Percentiles rank a stretch among this genome's conserved stretches.
These are phyloP conservation scores for Luehdorfia chinensis DNA, from an alignment of 1,140 invertebrate genomes.

Conservation along the genomic window DNA sequence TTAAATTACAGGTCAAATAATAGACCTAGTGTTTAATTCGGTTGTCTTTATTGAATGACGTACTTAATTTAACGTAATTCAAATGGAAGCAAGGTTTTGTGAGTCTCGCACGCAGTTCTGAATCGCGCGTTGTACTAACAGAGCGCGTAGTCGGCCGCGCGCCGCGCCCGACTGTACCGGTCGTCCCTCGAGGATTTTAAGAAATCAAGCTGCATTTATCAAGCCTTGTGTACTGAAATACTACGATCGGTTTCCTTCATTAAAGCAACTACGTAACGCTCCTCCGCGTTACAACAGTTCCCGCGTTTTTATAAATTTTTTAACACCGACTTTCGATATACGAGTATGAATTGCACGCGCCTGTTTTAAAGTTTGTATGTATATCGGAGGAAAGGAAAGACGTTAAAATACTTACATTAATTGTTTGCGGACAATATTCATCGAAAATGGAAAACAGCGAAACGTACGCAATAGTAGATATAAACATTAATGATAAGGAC, in stretches of 20 bases:
- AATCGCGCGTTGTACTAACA: constrained; percentile 33
- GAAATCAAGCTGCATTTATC: no score
- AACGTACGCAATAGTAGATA: constrained; percentile 58
- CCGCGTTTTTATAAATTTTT: constrained; percentile 29
- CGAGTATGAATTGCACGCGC: no score
- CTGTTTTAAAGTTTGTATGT: not conserved
- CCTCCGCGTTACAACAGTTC: constrained; percentile 23
- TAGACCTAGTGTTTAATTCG: constrained; percentile 24
- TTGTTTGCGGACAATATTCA: not conserved
- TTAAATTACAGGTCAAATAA: constrained; percentile 18
- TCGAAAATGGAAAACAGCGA: constrained; percentile 53
- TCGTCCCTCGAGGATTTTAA: not conserved
- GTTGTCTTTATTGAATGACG: constrained; percentile 47
- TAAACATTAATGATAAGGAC: constrained; percentile 57
- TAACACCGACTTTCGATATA: not conserved
- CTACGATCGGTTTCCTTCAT: constrained; percentile 6
- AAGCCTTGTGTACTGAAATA: no score
- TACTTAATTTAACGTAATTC: constrained; percentile 33
- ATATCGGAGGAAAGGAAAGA: not conserved
- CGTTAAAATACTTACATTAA: not conserved
- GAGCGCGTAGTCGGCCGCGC: constrained; percentile 25
- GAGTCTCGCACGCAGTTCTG: constrained; percentile 37
- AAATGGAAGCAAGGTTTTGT: constrained; percentile 31
- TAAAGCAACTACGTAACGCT: constrained; percentile 2
- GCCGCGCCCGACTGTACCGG: not conserved